These are phyloP conservation scores for Eueremaeus valkanovi DNA, from an alignment of 2,888 invertebrate genomes.

Conservation along the genomic window DNA sequence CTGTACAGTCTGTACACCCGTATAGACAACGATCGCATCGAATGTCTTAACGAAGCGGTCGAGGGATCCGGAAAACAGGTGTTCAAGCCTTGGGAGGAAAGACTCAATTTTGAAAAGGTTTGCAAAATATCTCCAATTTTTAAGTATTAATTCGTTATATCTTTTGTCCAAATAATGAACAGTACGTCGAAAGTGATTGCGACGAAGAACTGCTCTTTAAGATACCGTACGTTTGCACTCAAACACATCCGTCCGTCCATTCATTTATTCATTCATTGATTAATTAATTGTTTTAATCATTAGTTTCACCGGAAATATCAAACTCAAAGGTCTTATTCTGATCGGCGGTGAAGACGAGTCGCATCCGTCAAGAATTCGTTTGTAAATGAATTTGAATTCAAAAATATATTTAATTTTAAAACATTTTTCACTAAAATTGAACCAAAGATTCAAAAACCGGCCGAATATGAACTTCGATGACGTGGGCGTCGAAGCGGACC, in stretches of 20 bases:
- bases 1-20: conserved; percentile 80
- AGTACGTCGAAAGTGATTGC: conserved; percentile 94
- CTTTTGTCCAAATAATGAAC: conserved; percentile 50
- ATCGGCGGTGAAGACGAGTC: conserved; percentile 80
- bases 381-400: conserved; percentile 67
- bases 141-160: conserved; percentile 45
- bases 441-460: conserved; percentile 89
- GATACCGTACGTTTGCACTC: conserved; percentile 66
- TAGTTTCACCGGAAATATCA: conserved; percentile 87
- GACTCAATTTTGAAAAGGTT: conserved; percentile 72
- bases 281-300: conserved; percentile 11
- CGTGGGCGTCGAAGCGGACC: conserved; percentile 65
- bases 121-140: conserved; percentile 39
- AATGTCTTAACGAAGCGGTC: conserved; percentile 81
- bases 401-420: not conserved
- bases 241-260: conserved; percentile 38
- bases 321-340: conserved; percentile 87
- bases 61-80: conserved; percentile 83
- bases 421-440: no score
- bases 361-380: conserved; percentile 78
- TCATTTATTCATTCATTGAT: conserved; percentile 3
- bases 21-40: conserved; percentile 78
- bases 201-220: conserved; percentile 95
- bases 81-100: conserved; percentile 86
- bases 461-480: conserved; percentile 95